These are phyloP conservation scores for Sarotherodon lohbergeri DNA, from an alignment of 2,113 vertebrate genomes.

Conservation along the genomic window DNA sequence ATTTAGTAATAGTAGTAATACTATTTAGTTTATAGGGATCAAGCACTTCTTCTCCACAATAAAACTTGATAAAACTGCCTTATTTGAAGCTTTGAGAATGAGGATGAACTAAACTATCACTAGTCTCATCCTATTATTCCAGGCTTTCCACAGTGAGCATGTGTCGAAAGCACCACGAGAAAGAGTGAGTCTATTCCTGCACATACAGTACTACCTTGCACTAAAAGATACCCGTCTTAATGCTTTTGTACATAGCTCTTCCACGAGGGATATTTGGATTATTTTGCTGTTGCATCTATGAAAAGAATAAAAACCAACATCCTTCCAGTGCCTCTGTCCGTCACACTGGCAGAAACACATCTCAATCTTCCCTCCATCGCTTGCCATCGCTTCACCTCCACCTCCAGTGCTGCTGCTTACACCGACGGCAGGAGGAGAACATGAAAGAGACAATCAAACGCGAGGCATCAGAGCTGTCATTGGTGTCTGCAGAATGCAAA, in stretches of 20 bases:
- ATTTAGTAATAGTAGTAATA: no score
- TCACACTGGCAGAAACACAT: conserved; percentile 10
- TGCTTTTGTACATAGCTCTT: not conserved
- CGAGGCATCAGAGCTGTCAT: conserved; percentile 53
- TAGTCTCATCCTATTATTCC: not conserved
- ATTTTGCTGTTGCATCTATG: not conserved
- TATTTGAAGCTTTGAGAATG: not conserved
- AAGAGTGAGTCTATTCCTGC: not conserved
- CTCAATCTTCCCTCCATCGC: not conserved
- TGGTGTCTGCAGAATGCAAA: conserved; percentile 64
- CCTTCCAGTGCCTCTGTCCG: not conserved
- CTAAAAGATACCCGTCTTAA: not conserved
- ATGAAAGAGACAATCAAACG: conserved; percentile 65
- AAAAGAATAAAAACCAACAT: conserved; percentile 10
- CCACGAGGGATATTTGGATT: not conserved
- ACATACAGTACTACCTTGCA: accelerated
- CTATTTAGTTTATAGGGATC: accelerated
- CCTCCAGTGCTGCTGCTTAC: not conserved
- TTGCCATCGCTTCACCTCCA: conserved; percentile 25
- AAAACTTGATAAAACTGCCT: not conserved
- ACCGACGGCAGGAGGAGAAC: conserved; percentile 21
- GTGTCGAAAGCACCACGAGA: not conserved
- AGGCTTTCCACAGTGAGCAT: not conserved
- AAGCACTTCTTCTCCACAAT: not conserved
- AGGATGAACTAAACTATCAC: not conserved